A percentile compares a stretch with the other conserved stretches of the same genome.
Conservation (phyloP, 1,140 invertebrate genomes). For the Cylas formicarius region DNA sequence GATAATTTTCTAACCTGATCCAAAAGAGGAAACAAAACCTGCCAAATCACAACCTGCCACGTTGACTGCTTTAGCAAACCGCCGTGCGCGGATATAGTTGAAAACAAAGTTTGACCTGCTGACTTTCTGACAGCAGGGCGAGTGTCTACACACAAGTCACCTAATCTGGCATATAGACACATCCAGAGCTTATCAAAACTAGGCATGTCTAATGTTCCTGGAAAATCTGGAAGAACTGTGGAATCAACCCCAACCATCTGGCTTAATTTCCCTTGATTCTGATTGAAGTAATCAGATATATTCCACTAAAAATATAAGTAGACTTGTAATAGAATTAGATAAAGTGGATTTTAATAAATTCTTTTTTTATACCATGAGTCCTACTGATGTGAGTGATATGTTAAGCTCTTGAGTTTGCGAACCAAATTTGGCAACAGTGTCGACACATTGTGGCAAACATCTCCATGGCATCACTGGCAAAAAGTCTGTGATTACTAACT, state of each 20-base stretch:
- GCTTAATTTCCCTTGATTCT: constrained; percentile 85
- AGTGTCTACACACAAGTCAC: constrained; percentile 90
- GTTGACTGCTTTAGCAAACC: constrained; percentile 75
- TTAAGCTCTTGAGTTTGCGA: constrained; percentile 95
- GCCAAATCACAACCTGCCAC: constrained; percentile 85
- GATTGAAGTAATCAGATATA: constrained; percentile 93
- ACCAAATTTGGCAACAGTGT: constrained; percentile 93
- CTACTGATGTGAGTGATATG: constrained; percentile 96
- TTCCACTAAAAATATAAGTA: constrained; percentile 72
- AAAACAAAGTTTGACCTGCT: constrained; percentile 97
- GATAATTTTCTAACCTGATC: constrained; percentile 88
- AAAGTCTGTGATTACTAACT: constrained; percentile 95
- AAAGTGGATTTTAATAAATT: constrained; percentile 4
- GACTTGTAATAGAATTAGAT: neutral
- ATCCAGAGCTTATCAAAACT: constrained; percentile 93
- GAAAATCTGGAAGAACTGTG: constrained; percentile 73
- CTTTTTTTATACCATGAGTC: constrained; percentile 68
- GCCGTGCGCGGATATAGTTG: constrained; percentile 93
- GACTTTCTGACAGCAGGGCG: constrained; percentile 94
- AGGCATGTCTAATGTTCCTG: constrained; percentile 74
- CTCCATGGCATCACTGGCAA: constrained; percentile 79
- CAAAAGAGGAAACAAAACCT: constrained; percentile 90
- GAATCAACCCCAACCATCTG: constrained; percentile 61
- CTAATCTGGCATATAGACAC: constrained; percentile 84
- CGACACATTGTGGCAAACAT: constrained; percentile 83